phyloP scores from a whole-genome alignment of 2,113 vertebrate genomes.

The Balaeniceps rex region DNA sequence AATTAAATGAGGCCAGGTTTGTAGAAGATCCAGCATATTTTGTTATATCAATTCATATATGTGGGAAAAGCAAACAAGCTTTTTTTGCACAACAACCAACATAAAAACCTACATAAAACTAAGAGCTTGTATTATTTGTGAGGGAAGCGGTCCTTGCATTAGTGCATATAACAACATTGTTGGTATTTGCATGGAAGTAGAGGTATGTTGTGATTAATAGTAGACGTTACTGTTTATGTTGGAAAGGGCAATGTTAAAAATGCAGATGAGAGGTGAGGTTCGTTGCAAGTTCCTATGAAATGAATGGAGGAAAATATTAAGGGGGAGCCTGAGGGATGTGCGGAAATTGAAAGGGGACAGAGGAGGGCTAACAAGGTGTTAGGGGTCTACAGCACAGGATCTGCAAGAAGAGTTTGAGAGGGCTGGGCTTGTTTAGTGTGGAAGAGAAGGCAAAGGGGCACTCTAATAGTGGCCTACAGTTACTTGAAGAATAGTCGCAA shows the following conservation, averaged over 20 bases:
- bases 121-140: not conserved
- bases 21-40: not conserved
- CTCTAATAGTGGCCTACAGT: not conserved
- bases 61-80: not conserved
- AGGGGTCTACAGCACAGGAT: not conserved
- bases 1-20: not conserved
- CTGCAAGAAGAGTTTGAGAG: not conserved
- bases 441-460: not conserved
- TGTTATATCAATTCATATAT: not conserved
- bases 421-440: not conserved
- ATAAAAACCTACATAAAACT: not conserved
- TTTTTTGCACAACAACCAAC: not conserved
- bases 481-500: not conserved
- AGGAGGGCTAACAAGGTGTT: not conserved
- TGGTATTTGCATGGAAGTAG: not conserved
- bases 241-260: not conserved
- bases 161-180: not conserved
- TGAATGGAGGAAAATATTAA: not conserved
- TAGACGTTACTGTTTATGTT: not conserved
- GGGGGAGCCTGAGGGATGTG: not conserved
- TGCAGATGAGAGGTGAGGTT: not conserved
- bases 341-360: not conserved
- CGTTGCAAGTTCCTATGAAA: not conserved
- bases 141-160: not conserved
- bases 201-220: not conserved